phyloP scores from a whole-genome alignment of 2,113 vertebrate species.

The Nycticebus coucang region DNA sequence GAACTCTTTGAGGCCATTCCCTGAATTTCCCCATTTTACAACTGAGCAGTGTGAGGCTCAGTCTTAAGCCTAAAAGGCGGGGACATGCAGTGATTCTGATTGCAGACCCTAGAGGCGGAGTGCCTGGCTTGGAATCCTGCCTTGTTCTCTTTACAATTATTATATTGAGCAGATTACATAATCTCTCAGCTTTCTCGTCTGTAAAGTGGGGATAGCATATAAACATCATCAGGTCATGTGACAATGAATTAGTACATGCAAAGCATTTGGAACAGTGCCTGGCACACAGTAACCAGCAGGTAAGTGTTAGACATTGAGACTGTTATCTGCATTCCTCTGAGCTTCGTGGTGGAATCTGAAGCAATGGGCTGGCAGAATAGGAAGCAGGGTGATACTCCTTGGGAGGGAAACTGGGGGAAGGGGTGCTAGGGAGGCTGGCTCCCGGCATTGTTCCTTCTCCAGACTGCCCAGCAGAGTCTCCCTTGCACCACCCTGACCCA shows the following conservation, averaged over 20 bases:
- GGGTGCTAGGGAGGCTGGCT: neutral
- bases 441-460: neutral
- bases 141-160: neutral
- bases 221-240: neutral
- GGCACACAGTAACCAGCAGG: neutral
- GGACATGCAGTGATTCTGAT: neutral
- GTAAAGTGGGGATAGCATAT: neutral
- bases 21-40: neutral
- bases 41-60: neutral
- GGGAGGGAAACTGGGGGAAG: neutral
- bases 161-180: neutral
- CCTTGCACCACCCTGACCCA: neutral
- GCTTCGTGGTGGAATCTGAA: neutral
- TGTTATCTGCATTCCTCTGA: neutral
- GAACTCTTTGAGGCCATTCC: neutral
- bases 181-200: neutral
- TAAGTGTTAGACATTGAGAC: neutral
- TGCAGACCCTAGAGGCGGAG: neutral
- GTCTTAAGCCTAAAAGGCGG: neutral
- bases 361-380: neutral
- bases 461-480: neutral
- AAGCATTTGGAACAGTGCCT: neutral
- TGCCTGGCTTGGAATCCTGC: neutral
- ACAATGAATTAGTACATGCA: neutral
- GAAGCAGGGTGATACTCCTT: neutral